Evolutionary conservation across 2,888 invertebrate genomes (phyloP), one percentile per base, ranked within the genome.

Genomic region (Unio delphinus): DNA sequence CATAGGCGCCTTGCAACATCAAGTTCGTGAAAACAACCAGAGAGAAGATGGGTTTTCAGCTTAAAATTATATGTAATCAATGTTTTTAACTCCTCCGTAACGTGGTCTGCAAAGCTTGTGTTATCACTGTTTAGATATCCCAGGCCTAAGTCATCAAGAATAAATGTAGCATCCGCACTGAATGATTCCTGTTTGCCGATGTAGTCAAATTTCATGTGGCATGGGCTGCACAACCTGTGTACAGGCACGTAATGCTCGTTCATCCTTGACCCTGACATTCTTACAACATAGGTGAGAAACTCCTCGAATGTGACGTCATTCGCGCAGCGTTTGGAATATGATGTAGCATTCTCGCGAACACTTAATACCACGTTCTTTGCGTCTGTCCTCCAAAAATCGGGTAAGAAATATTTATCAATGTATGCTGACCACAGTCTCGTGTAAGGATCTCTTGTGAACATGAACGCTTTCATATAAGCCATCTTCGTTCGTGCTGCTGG

Each of bases 371-470:
- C 71, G 18, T 64, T 65, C 6, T 63, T 65, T 6, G 75, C 75
- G 15, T 75, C 68, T 63, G 70, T 65, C 59, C 64, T 65, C 83
- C 81, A 83, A 65, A 81, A 83, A 59, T 80, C 78, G 17, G 83
- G 80, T 23, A 83, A 73, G 65, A 71, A 80, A 5, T 80, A 57
- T 70, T 83, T 83, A 74, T 83, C 83, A 30, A 83, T 61, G 59
- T 83, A 83, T 4, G 78, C 79, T 15, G 81, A 80, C 72, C 80
- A 79, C 20, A 83, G 66, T 28, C 80, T 69, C 15, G 76, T 73
- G 67, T 76, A 83, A 0, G 83, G 81, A 61, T 83, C 78, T 18
- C 83, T 69, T 26, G 76, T 68, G 57, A 83, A 79, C 63, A 81
- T 76, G 55, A 82, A 75, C 61, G 65, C 7, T 2, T n/a, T 64